Evolutionary conservation across 2,888 invertebrate species (phyloP), one percentile per base, ranked within the genome.

Genomic region (Cephus nigrinus): DNA sequence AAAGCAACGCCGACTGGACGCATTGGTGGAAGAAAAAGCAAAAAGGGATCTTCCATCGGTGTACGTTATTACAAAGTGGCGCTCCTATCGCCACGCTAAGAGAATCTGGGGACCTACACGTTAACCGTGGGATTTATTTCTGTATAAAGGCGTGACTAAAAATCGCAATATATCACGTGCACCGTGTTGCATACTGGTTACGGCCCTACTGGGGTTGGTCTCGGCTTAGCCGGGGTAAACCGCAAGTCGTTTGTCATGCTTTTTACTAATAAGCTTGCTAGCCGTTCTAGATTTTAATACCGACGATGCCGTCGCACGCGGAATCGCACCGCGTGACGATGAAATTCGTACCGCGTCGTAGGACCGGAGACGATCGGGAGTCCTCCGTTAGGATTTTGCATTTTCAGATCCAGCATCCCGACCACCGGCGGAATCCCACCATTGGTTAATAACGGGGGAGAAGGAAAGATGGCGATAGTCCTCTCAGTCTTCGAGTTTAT

Each of bases 111-210:
- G 86, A 84, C 84, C 82, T 79, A 80, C 84, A 82, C 84, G 85
- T 85, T 86, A 85, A 85, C 85, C 86, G 83, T 75, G 82, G 85
- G 86, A 88, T 88, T 88, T 88, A 88, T 88, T 86, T 87, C 87
- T 83, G 88, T 85, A 88, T 87, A 88, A 88, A 88, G 86, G 88
- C 88, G 86, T 88, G 88, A 88, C 88, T 88, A 88, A 88, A 88
- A 88, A 88, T 88, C 83, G 88, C 84, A 85, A 85, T 88, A 88
- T 87, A 88, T 88, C 88, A 88, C 79, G 79, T 78, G 85, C 83
- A 84, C 84, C 84, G 82, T 86, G 84, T 84, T 83, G 88, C 84
- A 83, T 83, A 81, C 82, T 80, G 82, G 87, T 82, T 87, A 87
- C 87, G 84, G 85, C 84, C 85, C 86, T 84, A 84, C 85, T 82